Evolutionary conservation across 2,113 vertebrate species (phyloP).

Genomic region (Coregonus clupeaformis): DNA sequence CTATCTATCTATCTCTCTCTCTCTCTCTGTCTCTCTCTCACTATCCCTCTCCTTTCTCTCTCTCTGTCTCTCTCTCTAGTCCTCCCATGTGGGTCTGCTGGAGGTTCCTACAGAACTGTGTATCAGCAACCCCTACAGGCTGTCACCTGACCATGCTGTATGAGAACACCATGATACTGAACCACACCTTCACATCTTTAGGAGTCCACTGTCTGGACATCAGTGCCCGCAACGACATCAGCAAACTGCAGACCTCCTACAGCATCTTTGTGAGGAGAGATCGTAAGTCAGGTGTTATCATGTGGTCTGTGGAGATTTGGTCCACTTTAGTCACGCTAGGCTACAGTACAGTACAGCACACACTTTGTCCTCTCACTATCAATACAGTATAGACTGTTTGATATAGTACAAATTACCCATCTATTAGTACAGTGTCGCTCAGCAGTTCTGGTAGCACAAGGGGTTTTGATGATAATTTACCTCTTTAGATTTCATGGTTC

Average conservation of each 20-base stretch:
- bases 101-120: constrained; percentile 80
- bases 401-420: neutral
- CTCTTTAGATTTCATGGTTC: too few species aligned
- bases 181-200: constrained; percentile 73
- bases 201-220: constrained; percentile 85
- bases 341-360: too few species aligned
- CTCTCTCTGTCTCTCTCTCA: too few species aligned
- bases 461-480: too few species aligned
- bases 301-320: neutral
- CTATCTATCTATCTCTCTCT: too few species aligned
- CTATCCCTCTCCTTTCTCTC: too few species aligned
- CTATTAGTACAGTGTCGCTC: neutral
- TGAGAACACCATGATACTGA: constrained; percentile 75
- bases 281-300: constrained; percentile 71
- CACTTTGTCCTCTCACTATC: neutral
- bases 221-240: constrained; percentile 76
- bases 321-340: neutral
- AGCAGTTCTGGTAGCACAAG: neutral
- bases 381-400: too few species aligned
- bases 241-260: constrained; percentile 78
- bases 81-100: constrained; percentile 84
- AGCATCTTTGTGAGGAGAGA: constrained; percentile 73
- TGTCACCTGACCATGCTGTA: constrained; percentile 78
- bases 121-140: constrained; percentile 56
- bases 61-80: constrained; percentile 55